A percentile compares a stretch with the other conserved stretches of the same genome.
Conservation (phyloP, 1,140 invertebrate species). For the Dreissena rostriformis region DNA sequence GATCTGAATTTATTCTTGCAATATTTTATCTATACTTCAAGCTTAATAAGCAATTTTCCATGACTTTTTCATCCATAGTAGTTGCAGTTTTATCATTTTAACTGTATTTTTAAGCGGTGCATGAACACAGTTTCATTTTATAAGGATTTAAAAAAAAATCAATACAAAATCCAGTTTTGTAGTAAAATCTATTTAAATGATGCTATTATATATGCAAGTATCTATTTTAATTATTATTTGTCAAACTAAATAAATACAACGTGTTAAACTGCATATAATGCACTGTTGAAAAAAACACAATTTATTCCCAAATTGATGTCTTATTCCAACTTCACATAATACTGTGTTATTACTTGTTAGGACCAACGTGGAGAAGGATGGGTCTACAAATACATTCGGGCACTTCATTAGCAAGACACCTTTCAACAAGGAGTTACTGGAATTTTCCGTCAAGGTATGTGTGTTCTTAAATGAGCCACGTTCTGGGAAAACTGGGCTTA, state of each 20-base stretch:
- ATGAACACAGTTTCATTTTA: no score
- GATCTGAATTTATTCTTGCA: no score
- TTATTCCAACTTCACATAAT: neutral
- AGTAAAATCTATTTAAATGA: no score
- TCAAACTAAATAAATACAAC: neutral
- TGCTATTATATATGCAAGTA: no score
- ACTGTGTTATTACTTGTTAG: neutral
- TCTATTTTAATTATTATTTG: neutral
- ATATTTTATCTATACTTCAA: no score
- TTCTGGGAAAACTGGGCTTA: neutral
- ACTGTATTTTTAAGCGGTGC: no score
- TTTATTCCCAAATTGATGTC: neutral
- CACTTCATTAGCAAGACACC: slow-evolving; percentile 67
- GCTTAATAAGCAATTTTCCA: no score
- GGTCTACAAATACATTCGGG: slow-evolving; percentile 39
- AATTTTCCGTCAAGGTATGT: slow-evolving; percentile 63
- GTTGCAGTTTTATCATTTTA: no score
- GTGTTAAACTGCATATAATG: neutral
- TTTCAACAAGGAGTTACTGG: slow-evolving; percentile 55
- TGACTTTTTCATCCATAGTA: no score
- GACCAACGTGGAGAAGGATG: neutral
- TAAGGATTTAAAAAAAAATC: no score
- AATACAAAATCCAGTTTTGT: no score
- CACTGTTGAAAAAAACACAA: neutral
- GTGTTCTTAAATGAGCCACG: no score